These are phyloP conservation scores for Diceros bicornis DNA, from an alignment of 2,797 vertebrate species.

Conservation along the genomic window DNA sequence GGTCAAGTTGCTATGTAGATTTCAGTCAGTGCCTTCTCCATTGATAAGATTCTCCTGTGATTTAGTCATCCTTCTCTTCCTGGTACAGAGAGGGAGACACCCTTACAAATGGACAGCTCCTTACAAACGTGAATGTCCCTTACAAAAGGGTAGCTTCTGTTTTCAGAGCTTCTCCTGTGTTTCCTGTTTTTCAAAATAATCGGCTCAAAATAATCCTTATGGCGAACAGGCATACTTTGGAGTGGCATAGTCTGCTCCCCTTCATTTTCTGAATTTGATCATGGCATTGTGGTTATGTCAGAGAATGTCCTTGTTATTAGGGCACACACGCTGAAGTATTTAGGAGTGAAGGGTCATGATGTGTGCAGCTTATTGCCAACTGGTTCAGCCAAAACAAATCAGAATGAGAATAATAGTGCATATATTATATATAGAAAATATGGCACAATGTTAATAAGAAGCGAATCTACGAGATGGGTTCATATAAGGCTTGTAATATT, in stretches of 20 bases:
- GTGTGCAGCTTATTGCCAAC: neutral
- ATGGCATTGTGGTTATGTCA: too few relatives aligned
- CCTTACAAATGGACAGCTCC: neutral
- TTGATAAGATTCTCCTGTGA: neutral
- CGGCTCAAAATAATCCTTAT: neutral
- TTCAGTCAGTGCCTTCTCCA: neutral
- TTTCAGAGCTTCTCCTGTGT: neutral
- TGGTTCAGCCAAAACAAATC: neutral
- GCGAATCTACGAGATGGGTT: neutral
- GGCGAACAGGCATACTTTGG: too few relatives aligned
- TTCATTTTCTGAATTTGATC: too few relatives aligned
- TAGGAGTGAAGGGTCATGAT: too few relatives aligned
- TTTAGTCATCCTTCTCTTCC: neutral
- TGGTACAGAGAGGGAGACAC: neutral
- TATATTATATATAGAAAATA: neutral
- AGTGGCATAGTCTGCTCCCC: too few relatives aligned
- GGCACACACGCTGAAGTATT: too few relatives aligned
- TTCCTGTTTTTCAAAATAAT: constrained; percentile 7
- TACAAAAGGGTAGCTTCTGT: constrained; percentile 17
- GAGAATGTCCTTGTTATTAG: too few relatives aligned
- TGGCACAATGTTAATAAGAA: neutral
- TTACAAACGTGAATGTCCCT: neutral
- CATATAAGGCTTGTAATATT: neutral
- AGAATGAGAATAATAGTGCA: neutral
- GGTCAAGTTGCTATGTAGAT: neutral